Base-by-base conservation (phyloP, 2,797 vertebrate species). In the Sebastes minor region DNA sequence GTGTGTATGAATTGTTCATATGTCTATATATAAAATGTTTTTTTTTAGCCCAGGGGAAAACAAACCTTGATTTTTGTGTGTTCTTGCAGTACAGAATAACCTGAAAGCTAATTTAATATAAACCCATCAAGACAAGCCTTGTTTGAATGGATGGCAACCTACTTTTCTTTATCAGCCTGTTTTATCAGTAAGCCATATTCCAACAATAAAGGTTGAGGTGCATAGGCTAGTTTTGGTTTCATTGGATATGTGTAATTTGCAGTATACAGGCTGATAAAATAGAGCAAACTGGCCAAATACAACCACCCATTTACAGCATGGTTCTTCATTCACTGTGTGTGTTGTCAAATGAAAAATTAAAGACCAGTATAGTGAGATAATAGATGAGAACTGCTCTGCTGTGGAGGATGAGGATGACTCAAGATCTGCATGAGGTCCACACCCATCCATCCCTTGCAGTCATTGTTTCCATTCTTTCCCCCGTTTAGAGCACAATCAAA, bases 401-500 rank as follows among this genome's bases (percentile, higher is more conserved):
- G 35, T n/a, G 59, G 72, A 73, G 63, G 23, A 72, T 77, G 72
- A 84, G 60, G 80, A 77, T 83, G 81, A 28, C 28, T 86, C 49
- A 71, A 18, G 81, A 86, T 83, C 86, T 83, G 83, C 86, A 76
- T 16, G 91, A 87, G 89, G 94, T 94, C 94, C 94, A 94, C 94
- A 92, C 94, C 94, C 94, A 91, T 90, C 86, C 83, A 90, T 91
- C 90, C 89, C 79, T 74, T 79, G 91, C 93, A 93, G 88, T 95
- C 94, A 94, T 94, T 94, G 93, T 95, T 95, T 94, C 91, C 92
- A 89, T 90, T 68, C 81, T 82, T 88, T 86, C 82, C 62, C 52
- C 74, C 57, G 73, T 80, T 86, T 38, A n/a, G 28, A 80, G 60
- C 68, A 55, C 81, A 85, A 83, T 16, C 22, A 80, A 61, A 84